Conservation (phyloP, 2,113 vertebrate species). For the Cinclus cinclus region DNA sequence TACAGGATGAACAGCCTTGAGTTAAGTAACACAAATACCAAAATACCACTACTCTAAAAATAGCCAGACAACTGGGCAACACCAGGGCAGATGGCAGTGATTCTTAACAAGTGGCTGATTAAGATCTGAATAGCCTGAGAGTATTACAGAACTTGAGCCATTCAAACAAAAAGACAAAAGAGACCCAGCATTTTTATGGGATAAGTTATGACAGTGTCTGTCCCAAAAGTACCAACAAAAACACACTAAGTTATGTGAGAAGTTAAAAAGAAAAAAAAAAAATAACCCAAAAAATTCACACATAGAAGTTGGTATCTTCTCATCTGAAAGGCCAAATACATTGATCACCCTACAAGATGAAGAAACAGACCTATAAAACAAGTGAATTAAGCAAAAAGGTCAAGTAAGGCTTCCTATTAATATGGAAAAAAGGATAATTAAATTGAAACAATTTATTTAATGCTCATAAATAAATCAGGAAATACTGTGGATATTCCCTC, state of each 20-base stretch:
- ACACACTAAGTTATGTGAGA: neutral
- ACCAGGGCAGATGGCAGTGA: slow-evolving; percentile 9
- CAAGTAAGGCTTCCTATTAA: neutral
- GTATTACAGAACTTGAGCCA: neutral
- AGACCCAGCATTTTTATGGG: neutral
- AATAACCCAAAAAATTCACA: neutral
- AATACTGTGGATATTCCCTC: neutral
- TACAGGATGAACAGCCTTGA: neutral
- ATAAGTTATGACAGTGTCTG: neutral
- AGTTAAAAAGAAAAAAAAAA: neutral
- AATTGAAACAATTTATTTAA: neutral
- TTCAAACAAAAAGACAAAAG: neutral
- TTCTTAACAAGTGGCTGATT: neutral
- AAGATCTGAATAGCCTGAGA: neutral
- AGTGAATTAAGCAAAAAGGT: neutral
- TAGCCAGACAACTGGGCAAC: slow-evolving; percentile 22
- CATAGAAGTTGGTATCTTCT: neutral
- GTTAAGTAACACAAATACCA: slow-evolving; percentile 1
- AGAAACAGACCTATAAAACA: neutral
- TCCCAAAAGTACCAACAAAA: neutral
- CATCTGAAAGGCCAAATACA: neutral
- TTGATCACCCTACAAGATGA: neutral
- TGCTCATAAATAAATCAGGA: neutral
- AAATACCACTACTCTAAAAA: slow-evolving; percentile 6
- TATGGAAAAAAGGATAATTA: neutral